Base-by-base conservation (phyloP, 2,888 invertebrate species). In the Drosophila paucipuncta region DNA sequence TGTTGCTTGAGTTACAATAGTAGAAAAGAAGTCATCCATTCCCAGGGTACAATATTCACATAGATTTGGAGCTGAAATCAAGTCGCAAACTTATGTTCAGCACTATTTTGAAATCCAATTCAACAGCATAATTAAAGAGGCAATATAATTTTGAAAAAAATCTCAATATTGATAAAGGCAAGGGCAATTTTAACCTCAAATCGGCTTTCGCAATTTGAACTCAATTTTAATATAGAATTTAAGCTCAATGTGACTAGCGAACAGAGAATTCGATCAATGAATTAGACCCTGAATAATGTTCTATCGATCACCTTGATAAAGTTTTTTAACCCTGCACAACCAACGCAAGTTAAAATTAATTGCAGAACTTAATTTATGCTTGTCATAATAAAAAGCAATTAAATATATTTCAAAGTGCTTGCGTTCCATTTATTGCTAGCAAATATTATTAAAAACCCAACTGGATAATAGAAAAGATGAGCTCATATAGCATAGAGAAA, bases 341-440 rank as follows among this genome's bases (percentile, higher is more conserved):
- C n/a, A 13, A 30, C 31, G 31, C 31, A 31, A 35, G 22, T 13
- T 7, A 13, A 18, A 50, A 2, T 50, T 52, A 13, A 5, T 18
- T 55, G 37, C 37, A 28, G 13, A 37, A 39, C n/a, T 30, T 55
- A 35, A 30, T 55, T 22, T 33, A 41, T 53, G 37, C 11, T 16
- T 22, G 39, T 22, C 1, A 54, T 13, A 49, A 53, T 31, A 16
- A 31, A n/a, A 41, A 57, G 13, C 41, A 16, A 41, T 30, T 30
- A n/a, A 39, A 28, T 22, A 35, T 43, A 4, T 16, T 43, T 49
- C 4, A 3, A 52, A 52, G 52, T 16, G 28, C 39, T 60, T 49
- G 30, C 39, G 3, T 33, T 28, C 37, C 49, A 58, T 73, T 73
- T 28, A 41, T 73, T 59, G 67, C 25, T 35, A 0, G 28, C 52